phyloP scores from a whole-genome alignment of 2,797 vertebrate genomes.

The Galago senegalensis region DNA sequence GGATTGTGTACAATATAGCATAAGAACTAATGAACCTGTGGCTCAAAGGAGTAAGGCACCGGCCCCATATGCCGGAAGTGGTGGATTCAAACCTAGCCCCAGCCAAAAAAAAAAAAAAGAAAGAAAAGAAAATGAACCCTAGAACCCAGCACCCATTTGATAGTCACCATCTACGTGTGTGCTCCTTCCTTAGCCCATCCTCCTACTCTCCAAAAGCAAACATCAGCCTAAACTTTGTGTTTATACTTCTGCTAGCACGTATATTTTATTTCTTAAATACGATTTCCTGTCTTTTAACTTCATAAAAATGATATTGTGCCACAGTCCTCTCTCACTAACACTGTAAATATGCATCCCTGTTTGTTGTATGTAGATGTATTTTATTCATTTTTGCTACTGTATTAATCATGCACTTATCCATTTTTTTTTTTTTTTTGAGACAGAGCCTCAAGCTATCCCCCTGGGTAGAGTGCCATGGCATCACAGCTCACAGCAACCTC shows the following conservation, averaged over 20 bases:
- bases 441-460: too few species aligned
- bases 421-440: too few species aligned
- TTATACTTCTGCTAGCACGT: background rate
- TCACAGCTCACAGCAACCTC: too few species aligned
- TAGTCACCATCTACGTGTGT: accelerated
- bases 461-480: too few species aligned
- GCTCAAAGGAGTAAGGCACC: too few species aligned
- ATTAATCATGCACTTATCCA: background rate
- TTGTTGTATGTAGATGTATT: accelerated
- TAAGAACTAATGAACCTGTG: too few species aligned
- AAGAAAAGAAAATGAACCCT: background rate
- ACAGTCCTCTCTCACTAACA: background rate
- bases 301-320: background rate
- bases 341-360: accelerated
- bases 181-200: background rate
- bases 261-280: background rate
- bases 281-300: background rate
- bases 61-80: too few species aligned
- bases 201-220: background rate
- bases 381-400: background rate
- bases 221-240: background rate
- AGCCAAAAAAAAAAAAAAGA: too few species aligned
- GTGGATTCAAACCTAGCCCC: too few species aligned
- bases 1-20: background rate
- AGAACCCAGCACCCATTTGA: background rate